Conservation (phyloP, 2,797 vertebrate species). For the Pangasius macronema region DNA sequence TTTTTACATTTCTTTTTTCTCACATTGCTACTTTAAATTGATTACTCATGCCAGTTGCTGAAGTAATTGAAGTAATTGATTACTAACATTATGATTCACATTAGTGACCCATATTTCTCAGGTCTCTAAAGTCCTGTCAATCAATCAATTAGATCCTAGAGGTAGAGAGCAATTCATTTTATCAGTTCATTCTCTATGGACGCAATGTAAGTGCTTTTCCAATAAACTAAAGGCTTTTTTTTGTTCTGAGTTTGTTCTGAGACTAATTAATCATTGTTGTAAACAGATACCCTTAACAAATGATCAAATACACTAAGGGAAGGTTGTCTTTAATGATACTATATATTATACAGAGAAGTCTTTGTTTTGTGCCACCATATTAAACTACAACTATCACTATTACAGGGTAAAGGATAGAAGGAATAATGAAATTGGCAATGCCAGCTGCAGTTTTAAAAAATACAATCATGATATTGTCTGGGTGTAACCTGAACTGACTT, state of each 20-base stretch:
- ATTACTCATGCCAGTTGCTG: not conserved
- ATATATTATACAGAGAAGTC: not conserved
- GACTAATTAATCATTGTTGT: not conserved
- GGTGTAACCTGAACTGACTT: not conserved
- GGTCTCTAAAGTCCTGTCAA: not conserved
- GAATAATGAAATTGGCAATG: constrained; percentile 10
- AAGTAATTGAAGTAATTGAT: not conserved
- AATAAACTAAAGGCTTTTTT: constrained; percentile 1
- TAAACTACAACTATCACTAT: not conserved
- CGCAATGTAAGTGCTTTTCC: constrained; percentile 3
- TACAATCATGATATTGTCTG: constrained; percentile 6
- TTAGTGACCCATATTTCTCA: not conserved
- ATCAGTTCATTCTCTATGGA: constrained; percentile 41
- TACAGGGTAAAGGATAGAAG: not conserved
- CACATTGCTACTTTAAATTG: not conserved
- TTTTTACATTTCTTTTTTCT: not conserved
- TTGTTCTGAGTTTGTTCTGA: not conserved
- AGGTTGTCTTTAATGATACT: not conserved
- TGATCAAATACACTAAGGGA: not conserved
- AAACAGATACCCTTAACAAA: not conserved
- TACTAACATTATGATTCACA: not conserved
- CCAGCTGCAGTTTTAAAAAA: not conserved
- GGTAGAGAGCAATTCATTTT: constrained; percentile 53
- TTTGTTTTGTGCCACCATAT: constrained; percentile 5
- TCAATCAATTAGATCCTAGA: constrained; percentile 1